Percentiles rank a stretch among this genome's conserved stretches.
Evolutionary conservation across 2,888 invertebrate species (phyloP).

Genomic region (Embidobia sp.): DNA sequence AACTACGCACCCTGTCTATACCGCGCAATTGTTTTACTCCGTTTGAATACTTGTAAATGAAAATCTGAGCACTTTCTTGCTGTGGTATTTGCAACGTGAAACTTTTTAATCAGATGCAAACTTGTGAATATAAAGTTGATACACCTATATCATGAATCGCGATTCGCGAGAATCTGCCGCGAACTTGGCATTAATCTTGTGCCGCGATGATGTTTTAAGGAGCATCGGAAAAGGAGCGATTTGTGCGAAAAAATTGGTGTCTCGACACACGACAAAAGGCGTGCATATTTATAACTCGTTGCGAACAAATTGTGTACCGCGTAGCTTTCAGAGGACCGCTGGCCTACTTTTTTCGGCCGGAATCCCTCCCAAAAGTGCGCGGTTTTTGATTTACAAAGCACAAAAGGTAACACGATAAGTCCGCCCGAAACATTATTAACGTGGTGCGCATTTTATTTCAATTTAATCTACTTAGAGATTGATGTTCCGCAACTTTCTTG

Average conservation of each 20-base stretch:
- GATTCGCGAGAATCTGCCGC: neutral
- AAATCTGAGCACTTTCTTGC: neutral
- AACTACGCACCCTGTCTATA: neutral
- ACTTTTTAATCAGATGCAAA: constrained; percentile 1
- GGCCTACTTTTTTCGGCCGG: constrained; percentile 51
- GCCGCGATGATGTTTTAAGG: too few species aligned
- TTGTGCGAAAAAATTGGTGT: constrained; percentile 13
- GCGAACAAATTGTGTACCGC: constrained; percentile 48
- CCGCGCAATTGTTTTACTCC: neutral
- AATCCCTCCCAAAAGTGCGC: constrained; percentile 12
- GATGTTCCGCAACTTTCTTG: too few species aligned
- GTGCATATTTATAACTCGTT: constrained; percentile 55
- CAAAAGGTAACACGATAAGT: constrained; percentile 19
- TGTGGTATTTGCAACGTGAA: neutral
- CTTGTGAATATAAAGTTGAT: too few species aligned
- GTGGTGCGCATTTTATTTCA: constrained; percentile 3
- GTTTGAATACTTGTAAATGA: too few species aligned
- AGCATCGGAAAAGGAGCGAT: neutral
- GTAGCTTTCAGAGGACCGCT: constrained; percentile 28
- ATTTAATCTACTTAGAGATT: constrained; percentile 2
- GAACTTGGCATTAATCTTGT: too few species aligned
- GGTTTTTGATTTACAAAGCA: constrained; percentile 27
- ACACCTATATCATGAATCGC: too few species aligned
- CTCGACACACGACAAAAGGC: constrained; percentile 34
- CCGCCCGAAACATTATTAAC: constrained; percentile 19